Percentiles rank a stretch among this genome's conserved stretches.
Conservation (phyloP, 2,113 vertebrate species). For the rabbit (Oryctolagus cuniculus) region mOryCun1.1 NC_091447.1:7094501-7095000, state of each 20-base stretch:
- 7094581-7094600: neutral
- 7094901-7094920: neutral
- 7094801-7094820: neutral
- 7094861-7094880: neutral
- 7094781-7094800: neutral
- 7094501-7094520: neutral
- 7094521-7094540: neutral
- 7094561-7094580: neutral
- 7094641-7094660: neutral
- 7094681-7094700: neutral
- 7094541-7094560: neutral
- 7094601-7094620: neutral
- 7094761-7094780: neutral
- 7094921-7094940: neutral
- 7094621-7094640: neutral
- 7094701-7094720: neutral
- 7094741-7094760: neutral
- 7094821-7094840: neutral
- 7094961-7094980: neutral
- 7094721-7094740: neutral
- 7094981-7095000: too few species aligned
- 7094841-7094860: neutral
- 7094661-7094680: neutral
- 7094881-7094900: neutral
- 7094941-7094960: neutral